Evolutionary conservation across 2,888 invertebrate genomes (phyloP), one percentile per base, ranked within the genome.

Genomic region (Idaea straminata): DNA sequence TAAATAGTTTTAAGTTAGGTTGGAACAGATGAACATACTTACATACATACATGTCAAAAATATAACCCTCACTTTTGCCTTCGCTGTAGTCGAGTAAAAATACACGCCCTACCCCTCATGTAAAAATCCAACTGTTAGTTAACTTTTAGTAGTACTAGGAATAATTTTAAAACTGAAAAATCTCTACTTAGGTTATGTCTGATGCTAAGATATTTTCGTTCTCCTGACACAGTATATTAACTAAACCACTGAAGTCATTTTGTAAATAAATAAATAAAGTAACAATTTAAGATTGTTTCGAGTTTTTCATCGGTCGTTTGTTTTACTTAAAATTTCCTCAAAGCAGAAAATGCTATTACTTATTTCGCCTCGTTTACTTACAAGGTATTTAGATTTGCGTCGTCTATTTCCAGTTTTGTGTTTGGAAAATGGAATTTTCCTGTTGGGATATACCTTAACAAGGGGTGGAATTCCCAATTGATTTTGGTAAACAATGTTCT

Each of bases 291-390:
- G 86, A 84, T 84, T 86, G 84, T 83, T 85, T 78, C 80, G 78
- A 83, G 79, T 82, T 84, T 85, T 86, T 83, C 83, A 85, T 81
- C 83, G 82, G 72, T 78, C 83, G 83, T 88, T 89, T 89, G 84
- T 87, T 86, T 86, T 84, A 47, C 47, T 47, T 47, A 80, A 84
- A 85, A 84, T 84, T 84, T 75, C 77, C 81, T 84, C 87, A 87
- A 87, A 86, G 86, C 81, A 82, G 83, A 82, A 84, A 85, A 84
- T 80, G 85, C 83, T 89, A 91, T 91, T 90, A 88, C 89, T 91
- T 89, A 91, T 88, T 88, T 87, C 86, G 89, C 86, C 84, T 89
- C 89, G 90, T 89, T 91, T 91, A 87, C 90, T 89, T 88, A 91
- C 90, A 88, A 89, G 90, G 91, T 89, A 90, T 91, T 91, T 90